These are phyloP conservation scores for Tragelaphus strepsiceros DNA, from an alignment of 2,113 vertebrate genomes.

Conservation along the genomic window DNA sequence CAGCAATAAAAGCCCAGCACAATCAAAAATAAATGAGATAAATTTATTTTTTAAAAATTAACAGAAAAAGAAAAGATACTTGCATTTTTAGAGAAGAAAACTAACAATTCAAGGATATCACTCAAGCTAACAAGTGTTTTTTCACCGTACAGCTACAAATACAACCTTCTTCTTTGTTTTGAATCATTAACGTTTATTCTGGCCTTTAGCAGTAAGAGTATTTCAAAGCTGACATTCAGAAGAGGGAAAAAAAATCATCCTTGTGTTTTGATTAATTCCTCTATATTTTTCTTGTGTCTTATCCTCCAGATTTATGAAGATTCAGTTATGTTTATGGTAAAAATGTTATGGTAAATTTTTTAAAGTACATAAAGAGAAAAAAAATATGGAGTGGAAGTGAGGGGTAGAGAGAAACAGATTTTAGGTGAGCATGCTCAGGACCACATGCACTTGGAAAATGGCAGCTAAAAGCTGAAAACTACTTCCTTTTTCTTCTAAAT, in stretches of 20 bases:
- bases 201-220: background rate
- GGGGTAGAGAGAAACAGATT: background rate
- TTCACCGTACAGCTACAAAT: background rate
- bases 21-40: background rate
- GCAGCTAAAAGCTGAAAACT: background rate
- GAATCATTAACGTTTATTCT: conserved; percentile 30
- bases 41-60: background rate
- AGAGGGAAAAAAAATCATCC: background rate
- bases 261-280: background rate
- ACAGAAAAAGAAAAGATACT: background rate
- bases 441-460: background rate
- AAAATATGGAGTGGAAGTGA: background rate
- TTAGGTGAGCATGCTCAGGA: background rate
- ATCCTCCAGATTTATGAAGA: background rate
- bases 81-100: background rate
- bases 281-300: background rate
- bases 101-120: background rate
- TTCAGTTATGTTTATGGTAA: background rate
- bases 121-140: background rate
- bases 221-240: background rate
- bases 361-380: background rate
- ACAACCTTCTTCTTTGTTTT: background rate
- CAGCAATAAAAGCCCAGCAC: background rate
- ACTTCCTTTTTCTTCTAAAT: background rate
- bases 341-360: background rate